Evolutionary conservation across 1,140 invertebrate species (phyloP), one percentile per base, ranked within the genome.

Genomic region (Drosophila santomea): DNA sequence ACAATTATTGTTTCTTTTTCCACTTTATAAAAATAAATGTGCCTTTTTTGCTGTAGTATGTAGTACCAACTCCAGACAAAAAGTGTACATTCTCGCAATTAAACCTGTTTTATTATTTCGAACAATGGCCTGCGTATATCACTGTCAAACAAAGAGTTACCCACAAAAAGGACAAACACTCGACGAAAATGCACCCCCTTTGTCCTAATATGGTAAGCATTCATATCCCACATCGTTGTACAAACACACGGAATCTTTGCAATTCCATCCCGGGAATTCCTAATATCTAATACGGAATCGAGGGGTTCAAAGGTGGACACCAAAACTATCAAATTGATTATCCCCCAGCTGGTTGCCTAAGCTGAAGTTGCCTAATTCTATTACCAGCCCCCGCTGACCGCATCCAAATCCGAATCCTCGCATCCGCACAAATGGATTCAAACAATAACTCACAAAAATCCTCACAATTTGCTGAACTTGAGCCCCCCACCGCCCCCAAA

Each of bases 401-500:
- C 32, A 32, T 32, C 32, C 32, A 32, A 32, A 32, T 32, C 32
- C 32, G 8, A 23, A 51, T 35, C 35, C n/a, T 38, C 32, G 6
- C 14, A n/a, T n/a, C 56, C 43, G 36, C 60, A 28, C 71, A 79
- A 63, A 84, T 69, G 79, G 63, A 75, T 74, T 78, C 73, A 51
- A 88, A 88, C 82, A 88, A 88, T 82, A 82, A 75, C 69, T 86
- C 58, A 74, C 17, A 66, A 86, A 81, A 85, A 76, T 73, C 83
- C 83, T 78, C 78, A 73, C 75, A 88, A 82, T 82, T 85, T 88
- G 82, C 78, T 88, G 67, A 89, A 88, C 84, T 74, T 79, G 78
- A 75, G 64, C 74, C 74, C 38, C 4, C 25, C 35, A 67, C 20
- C 20, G 20, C 20, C 25, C 3, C 25, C 25, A 44, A 74, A 51